A percentile compares a stretch with the other conserved stretches of the same genome.
Conservation (phyloP, 2,888 invertebrate genomes). For the Agrochola lota region DNA sequence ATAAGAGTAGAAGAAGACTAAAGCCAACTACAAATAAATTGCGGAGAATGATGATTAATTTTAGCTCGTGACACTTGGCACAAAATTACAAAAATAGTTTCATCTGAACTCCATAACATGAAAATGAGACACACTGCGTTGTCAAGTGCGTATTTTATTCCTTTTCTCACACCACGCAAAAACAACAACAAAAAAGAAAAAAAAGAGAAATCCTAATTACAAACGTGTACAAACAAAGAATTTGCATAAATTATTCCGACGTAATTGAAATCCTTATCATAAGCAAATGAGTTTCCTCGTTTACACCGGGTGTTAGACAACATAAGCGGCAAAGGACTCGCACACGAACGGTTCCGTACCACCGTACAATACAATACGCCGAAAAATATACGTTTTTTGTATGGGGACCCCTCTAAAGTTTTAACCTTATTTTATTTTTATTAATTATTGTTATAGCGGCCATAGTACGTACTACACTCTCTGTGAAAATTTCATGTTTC, state of each 20-base stretch:
- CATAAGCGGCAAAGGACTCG: slow-evolving; percentile 57
- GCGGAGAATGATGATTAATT: no score
- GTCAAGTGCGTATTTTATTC: not conserved
- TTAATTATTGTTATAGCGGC: not conserved
- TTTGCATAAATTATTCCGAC: slow-evolving; percentile 73
- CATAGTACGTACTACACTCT: not conserved
- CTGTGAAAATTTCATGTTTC: not conserved
- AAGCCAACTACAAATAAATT: no score
- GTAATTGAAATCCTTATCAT: slow-evolving; percentile 80
- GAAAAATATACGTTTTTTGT: not conserved
- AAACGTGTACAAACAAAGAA: slow-evolving; percentile 65
- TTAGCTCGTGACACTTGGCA: no score
- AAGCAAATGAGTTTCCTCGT: slow-evolving; percentile 80
- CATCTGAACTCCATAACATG: not conserved
- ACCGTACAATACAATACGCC: not conserved
- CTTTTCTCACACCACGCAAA: not conserved
- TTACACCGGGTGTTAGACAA: slow-evolving; percentile 76
- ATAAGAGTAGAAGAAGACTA: no score
- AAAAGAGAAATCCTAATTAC: slow-evolving; percentile 40
- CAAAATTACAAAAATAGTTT: not conserved
- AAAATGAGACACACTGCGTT: not conserved
- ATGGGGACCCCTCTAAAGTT: no score
- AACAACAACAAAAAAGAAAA: slow-evolving; percentile 7
- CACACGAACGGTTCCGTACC: not conserved
- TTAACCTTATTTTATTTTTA: not conserved